These are phyloP conservation scores for Platycheirus rosarum DNA, from an alignment of 2,888 invertebrate genomes.

Conservation along the genomic window DNA sequence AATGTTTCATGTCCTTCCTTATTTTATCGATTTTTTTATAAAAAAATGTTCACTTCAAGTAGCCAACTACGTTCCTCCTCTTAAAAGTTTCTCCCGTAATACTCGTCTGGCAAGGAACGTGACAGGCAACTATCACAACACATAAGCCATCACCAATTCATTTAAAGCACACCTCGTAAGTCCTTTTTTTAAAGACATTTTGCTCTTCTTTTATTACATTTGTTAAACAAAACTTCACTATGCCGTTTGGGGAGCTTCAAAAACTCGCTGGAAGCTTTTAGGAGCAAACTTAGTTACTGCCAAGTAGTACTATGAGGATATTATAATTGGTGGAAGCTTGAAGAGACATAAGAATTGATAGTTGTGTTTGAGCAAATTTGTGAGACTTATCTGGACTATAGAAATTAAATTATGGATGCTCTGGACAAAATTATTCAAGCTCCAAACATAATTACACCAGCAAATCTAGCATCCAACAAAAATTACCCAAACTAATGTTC, in stretches of 20 bases:
- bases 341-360: neutral
- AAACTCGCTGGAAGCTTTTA: neutral
- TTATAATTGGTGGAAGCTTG: neutral
- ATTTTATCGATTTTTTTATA: too few species aligned
- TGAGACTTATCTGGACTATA: neutral
- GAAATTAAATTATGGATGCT: neutral
- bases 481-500: neutral
- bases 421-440: neutral
- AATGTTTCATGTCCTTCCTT: too few species aligned
- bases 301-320: neutral
- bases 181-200: slow-evolving; percentile 1
- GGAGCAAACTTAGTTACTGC: slow-evolving; percentile 2
- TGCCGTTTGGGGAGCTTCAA: neutral
- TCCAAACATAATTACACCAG: too few species aligned
- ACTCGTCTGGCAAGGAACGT: too few species aligned
- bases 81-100: too few species aligned
- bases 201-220: neutral
- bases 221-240: neutral
- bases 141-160: too few species aligned
- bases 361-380: neutral
- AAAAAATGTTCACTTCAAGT: too few species aligned
- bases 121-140: too few species aligned
- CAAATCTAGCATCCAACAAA: too few species aligned
- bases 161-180: too few species aligned
- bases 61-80: too few species aligned